phyloP scores from a whole-genome alignment of 2,888 invertebrate species.

The Tryphoninae sp. region DNA sequence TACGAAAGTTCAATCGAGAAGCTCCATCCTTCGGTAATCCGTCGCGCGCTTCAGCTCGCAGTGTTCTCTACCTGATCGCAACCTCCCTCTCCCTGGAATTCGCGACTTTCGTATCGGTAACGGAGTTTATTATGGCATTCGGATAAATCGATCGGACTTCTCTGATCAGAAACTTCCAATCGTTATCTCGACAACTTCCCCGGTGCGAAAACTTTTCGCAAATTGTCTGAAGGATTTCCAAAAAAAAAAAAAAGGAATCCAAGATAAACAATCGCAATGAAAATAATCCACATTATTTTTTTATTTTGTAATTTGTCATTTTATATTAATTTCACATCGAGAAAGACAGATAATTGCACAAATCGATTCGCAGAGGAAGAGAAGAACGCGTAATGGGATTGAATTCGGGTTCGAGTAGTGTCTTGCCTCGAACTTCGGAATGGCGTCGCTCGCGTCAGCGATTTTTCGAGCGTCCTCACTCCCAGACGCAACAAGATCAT shows the following conservation, averaged over 20 bases:
- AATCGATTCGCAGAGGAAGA: not conserved
- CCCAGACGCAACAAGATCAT: slow-evolving; percentile 68
- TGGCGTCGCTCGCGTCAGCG: slow-evolving; percentile 62
- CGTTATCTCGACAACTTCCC: slow-evolving; percentile 4
- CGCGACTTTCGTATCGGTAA: slow-evolving; percentile 10
- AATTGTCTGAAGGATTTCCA: not conserved
- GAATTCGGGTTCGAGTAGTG: slow-evolving; percentile 3
- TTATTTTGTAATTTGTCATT: too few species aligned
- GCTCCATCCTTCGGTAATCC: slow-evolving; percentile 58
- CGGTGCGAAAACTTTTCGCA: not conserved
- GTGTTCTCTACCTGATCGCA: not conserved
- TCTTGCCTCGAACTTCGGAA: not conserved
- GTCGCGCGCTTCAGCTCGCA: slow-evolving; percentile 18
- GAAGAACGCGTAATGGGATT: not conserved
- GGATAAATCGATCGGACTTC: slow-evolving; percentile 32
- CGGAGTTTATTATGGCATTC: slow-evolving; percentile 23
- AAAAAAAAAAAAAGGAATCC: not conserved
- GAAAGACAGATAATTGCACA: too few species aligned
- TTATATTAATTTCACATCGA: too few species aligned
- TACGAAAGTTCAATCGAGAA: slow-evolving; percentile 65
- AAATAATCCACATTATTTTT: too few species aligned
- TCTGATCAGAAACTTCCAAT: slow-evolving; percentile 17
- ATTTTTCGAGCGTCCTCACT: slow-evolving; percentile 60
- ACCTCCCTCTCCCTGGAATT: not conserved
- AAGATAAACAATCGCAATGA: too few species aligned